Conservation (phyloP, 1,140 invertebrate species). For the Micrasema minimum region DNA sequence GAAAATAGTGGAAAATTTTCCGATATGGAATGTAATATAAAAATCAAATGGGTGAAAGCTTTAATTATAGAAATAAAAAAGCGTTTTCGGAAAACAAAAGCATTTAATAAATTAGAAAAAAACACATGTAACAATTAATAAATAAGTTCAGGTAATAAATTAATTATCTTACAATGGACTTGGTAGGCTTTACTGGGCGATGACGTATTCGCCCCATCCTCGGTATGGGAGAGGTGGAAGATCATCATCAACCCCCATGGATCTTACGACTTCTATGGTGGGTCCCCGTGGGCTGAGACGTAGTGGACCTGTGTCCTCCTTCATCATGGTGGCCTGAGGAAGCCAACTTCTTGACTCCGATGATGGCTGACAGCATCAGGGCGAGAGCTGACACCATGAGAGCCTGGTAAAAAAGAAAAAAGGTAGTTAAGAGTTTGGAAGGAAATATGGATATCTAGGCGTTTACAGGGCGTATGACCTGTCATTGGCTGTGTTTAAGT, state of each 20-base stretch:
- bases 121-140: no score
- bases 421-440: no score
- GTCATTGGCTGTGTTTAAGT: no score
- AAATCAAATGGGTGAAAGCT: no score
- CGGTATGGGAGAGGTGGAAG: conserved; percentile 69
- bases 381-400: conserved; percentile 75
- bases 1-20: no score
- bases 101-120: no score
- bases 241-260: conserved; percentile 59
- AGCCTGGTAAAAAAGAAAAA: conserved; percentile 60
- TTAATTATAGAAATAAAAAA: no score
- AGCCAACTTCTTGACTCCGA: conserved; percentile 77
- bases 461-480: no score
- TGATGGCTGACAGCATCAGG: conserved; percentile 76
- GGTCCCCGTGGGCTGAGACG: conserved; percentile 70
- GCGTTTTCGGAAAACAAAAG: no score
- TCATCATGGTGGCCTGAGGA: conserved; percentile 71
- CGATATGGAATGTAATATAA: no score
- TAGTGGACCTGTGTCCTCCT: conserved; percentile 77
- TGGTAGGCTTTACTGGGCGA: conserved; percentile 24
- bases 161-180: conserved; percentile 7
- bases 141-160: neutral
- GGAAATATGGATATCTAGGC: no score
- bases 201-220: conserved; percentile 66
- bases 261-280: conserved; percentile 71